Evolutionary conservation across 1,140 invertebrate genomes (phyloP).

Genomic region (Spodoptera frugiperda): DNA sequence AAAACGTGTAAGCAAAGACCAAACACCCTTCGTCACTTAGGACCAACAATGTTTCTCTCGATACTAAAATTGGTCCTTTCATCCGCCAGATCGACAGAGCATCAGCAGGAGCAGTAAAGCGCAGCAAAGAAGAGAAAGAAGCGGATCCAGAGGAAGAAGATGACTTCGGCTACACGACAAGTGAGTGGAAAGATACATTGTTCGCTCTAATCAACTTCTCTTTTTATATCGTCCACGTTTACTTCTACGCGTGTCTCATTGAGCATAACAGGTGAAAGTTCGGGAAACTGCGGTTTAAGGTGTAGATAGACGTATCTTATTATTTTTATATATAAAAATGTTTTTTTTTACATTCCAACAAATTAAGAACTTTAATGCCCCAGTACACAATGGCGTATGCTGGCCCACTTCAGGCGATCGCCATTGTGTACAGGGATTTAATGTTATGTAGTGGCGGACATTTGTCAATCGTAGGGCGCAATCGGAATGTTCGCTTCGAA

Average conservation of each 20-base stretch:
- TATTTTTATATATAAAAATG: too few species aligned
- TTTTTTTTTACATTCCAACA: too few species aligned
- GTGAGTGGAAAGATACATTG: conserved; percentile 90
- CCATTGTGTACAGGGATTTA: too few species aligned
- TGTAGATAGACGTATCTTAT: too few species aligned
- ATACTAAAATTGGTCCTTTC: conserved; percentile 87
- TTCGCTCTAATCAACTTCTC: conserved; percentile 78
- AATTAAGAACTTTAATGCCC: too few species aligned
- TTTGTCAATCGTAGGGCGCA: too few species aligned
- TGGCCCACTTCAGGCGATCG: too few species aligned
- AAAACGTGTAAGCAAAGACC: too few species aligned
- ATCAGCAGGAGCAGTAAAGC: conserved; percentile 94
- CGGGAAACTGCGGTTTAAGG: not conserved
- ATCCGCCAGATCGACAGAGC: conserved; percentile 92
- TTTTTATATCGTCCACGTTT: conserved; percentile 78
- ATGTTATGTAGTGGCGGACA: too few species aligned
- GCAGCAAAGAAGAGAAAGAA: conserved; percentile 91
- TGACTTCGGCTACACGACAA: conserved; percentile 95
- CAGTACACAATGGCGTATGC: too few species aligned
- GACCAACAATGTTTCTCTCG: conserved; percentile 81
- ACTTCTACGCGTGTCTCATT: conserved; percentile 76
- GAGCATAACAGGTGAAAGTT: conserved; percentile 60
- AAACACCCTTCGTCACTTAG: too few species aligned
- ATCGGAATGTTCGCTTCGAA: too few species aligned
- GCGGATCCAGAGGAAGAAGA: conserved; percentile 95